Evolutionary conservation across 2,113 vertebrate species (phyloP), one percentile per base, ranked within the genome.

Genomic region (Apistogramma diplotaenia): DNA sequence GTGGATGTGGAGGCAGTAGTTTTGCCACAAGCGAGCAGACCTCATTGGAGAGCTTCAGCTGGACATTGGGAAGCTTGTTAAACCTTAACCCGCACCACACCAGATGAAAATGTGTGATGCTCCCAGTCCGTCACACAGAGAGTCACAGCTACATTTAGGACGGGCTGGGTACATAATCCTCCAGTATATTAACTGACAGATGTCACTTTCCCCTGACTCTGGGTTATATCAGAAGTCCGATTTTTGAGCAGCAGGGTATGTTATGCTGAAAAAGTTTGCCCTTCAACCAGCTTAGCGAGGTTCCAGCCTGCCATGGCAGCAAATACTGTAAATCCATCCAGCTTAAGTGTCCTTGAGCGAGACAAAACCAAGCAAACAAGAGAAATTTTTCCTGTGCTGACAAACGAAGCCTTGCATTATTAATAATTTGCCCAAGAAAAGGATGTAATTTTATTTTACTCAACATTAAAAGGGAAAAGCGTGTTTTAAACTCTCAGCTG

Each of bases 101-200:
- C 46, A 76, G 27, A 33, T 74, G 31, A 31, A 75, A 54, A 29
- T 72, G 3, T 33, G 21, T 49, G 40, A 49, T 62, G 70, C 31
- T 58, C 15, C 33, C 53, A n/a, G 40, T 56, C 51, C 70, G 35
- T 55, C 75, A 76, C 53, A 61, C 12, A 70, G 35, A 78, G 40
- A 70, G 43, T 59, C 21, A 40, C 43, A 53, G 62, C 60, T 70
- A 18, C 13, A 85, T 82, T 61, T 60, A 43, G 67, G 55, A 40
- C 16, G 33, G 18, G 27, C 15, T 60, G 72, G 21, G 53, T 53
- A 3, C 18, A 74, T 83, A 86, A 89, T 88, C 91, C 82, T 51
- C 15, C n/a, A 25, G 70, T 60, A 85, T 78, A 78, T 78, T 81
- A 88, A 84, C 67, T 65, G 85, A 84, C 90, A 91, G 87, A 87